A percentile compares a stretch with the other conserved stretches of the same genome.
Evolutionary conservation across 2,113 vertebrate genomes (phyloP).

Genomic region (Chrysemys picta): DNA sequence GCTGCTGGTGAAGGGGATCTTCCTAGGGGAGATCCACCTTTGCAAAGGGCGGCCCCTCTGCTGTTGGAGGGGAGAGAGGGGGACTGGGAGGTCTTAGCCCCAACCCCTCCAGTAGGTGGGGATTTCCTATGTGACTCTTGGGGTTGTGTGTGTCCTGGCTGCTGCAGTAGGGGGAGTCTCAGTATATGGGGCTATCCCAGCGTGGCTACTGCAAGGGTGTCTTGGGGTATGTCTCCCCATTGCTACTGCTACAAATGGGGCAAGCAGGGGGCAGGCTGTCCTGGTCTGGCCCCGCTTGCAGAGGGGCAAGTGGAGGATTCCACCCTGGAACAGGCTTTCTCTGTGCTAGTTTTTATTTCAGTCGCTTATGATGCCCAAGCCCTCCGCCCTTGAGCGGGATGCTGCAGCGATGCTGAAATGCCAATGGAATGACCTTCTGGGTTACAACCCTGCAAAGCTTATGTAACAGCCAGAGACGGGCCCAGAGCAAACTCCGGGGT

Average conservation of each 20-base stretch:
- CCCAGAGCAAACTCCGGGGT: not conserved
- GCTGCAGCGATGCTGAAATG: constrained; percentile 27
- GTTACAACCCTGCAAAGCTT: not conserved
- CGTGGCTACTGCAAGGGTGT: rapidly evolving
- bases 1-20: not conserved
- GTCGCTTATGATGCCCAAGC: constrained; percentile 43
- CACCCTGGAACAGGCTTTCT: constrained; percentile 12
- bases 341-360: constrained; percentile 10
- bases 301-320: not conserved
- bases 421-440: not conserved
- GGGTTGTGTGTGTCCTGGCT: not conserved
- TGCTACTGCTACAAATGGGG: not conserved
- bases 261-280: not conserved
- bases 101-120: not conserved
- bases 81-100: too few species aligned
- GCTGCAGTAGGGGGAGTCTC: not conserved
- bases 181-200: not conserved
- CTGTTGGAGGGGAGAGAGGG: too few species aligned
- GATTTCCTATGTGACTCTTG: not conserved
- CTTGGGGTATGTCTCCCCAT: not conserved
- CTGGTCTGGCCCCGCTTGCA: not conserved
- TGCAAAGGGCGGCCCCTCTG: not conserved
- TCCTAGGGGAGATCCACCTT: not conserved
- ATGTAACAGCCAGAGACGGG: not conserved
- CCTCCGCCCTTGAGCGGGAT: constrained; percentile 59